Conservation (phyloP, 2,113 vertebrate genomes). For the Cnemophilus loriae region DNA sequence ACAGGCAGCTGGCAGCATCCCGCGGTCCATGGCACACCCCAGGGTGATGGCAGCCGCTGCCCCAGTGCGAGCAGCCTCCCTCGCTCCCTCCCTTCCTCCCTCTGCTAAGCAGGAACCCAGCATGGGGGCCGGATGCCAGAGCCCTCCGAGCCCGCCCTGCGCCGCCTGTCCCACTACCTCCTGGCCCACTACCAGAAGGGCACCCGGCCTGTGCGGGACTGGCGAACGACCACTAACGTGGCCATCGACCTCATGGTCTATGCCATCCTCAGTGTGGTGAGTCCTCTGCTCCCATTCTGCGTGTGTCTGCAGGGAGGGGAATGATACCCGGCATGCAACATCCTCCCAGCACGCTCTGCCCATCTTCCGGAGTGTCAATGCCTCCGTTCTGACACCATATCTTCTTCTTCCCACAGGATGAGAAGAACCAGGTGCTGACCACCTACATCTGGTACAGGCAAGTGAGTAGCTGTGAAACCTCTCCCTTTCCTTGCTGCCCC, state of each 20-base stretch:
- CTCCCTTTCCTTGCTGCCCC: fast-evolving
- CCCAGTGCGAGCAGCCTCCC: fast-evolving
- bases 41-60: fast-evolving
- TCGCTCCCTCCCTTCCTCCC: not conserved
- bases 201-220: constrained; percentile 87
- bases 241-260: constrained; percentile 95
- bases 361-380: fast-evolving
- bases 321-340: fast-evolving
- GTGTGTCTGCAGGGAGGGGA: fast-evolving
- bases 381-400: fast-evolving
- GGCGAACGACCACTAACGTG: constrained; percentile 84
- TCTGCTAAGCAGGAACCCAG: not conserved
- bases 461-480: constrained; percentile 61
- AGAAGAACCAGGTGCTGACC: constrained; percentile 97
- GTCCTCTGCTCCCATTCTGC: not conserved
- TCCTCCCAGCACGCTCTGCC: fast-evolving
- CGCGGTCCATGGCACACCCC: fast-evolving
- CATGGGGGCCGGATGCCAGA: not conserved
- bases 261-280: constrained; percentile 92
- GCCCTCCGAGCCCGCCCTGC: constrained; percentile 74
- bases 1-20: not conserved
- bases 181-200: constrained; percentile 84
- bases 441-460: constrained; percentile 98
- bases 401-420: constrained; percentile 77
- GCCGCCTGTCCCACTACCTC: constrained; percentile 77